Evolutionary conservation across 2,797 vertebrate species (phyloP), one percentile per base, ranked within the genome.

Genomic region (Balearica regulorum): DNA sequence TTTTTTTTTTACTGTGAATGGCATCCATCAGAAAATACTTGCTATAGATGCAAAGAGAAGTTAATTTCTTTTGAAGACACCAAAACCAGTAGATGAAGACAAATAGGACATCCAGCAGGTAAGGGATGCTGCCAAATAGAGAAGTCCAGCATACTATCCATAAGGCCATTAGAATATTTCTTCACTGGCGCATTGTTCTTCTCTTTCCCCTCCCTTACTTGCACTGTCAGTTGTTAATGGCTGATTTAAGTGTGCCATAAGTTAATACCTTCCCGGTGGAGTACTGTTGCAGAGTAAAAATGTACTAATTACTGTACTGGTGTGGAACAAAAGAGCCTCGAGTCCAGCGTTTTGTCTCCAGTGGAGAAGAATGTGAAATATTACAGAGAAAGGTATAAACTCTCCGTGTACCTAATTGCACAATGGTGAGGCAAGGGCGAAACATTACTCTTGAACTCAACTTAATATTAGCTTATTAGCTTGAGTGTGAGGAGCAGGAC

Each of bases 351-450:
- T 84, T 70, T n/a, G 41, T 64, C 35, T 92, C 75, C 72, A 33
- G 21, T 5, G 39, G 29, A 49, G 44, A 55, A 75, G 31, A 81
- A 44, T 5, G 49, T 35, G 51, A 48, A 78, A 17, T 76, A 57
- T 14, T 31, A 46, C 7, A 75, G 35, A 66, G 35, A 68, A 81
- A 76, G 18, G 29, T 49, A 85, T 35, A 75, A 85, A 28, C 20
- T 25, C 8, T 33, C 24, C 0, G 0, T 37, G 33, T 51, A 65
- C 33, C 48, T 76, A 58, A 58, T 5, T n/a, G 54, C 39, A 60
- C 24, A 58, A 39, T 20, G 31, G 6, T 72, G 49, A 77, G 57
- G 41, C 14, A 21, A 25, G 25, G 39, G 33, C 0, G 0, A 80
- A 58, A 62, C 33, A 2, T 51, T 43, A 33, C 21, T 62, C 17